Percentiles rank a stretch among this genome's conserved stretches.
These are phyloP conservation scores for Abrostola tripartita DNA, from an alignment of 2,888 invertebrate species.

Conservation along the genomic window DNA sequence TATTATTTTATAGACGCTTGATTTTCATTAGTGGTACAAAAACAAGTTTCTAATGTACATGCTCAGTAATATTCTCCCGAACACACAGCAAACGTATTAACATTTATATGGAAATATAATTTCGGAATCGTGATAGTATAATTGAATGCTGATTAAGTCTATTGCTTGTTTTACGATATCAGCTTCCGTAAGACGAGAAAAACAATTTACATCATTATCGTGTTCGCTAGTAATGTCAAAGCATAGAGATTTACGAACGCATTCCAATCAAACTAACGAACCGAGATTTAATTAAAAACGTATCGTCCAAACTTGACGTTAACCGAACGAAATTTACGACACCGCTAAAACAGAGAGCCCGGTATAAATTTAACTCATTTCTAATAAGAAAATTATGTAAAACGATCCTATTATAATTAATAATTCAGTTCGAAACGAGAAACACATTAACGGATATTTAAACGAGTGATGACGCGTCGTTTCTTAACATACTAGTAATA, in stretches of 20 bases:
- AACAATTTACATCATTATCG: slow-evolving; percentile 54
- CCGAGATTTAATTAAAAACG: slow-evolving; percentile 82
- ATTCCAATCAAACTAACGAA: slow-evolving; percentile 74
- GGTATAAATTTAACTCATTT: slow-evolving; percentile 80
- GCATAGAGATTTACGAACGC: slow-evolving; percentile 54
- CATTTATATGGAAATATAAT: slow-evolving; percentile 58
- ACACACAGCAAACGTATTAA: slow-evolving; percentile 40
- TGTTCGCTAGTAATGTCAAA: slow-evolving; percentile 56
- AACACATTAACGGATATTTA: slow-evolving; percentile 67
- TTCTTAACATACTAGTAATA: slow-evolving; percentile 51
- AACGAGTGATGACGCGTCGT: slow-evolving; percentile 61
- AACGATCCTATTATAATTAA: slow-evolving; percentile 83
- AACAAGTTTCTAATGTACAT: slow-evolving; percentile 47
- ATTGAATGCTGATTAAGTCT: slow-evolving; percentile 57
- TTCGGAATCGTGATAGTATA: slow-evolving; percentile 52
- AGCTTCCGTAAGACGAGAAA: slow-evolving; percentile 58
- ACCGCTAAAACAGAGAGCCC: slow-evolving; percentile 83
- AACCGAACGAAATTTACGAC: slow-evolving; percentile 79
- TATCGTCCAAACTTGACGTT: slow-evolving; percentile 72
- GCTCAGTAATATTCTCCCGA: slow-evolving; percentile 40
- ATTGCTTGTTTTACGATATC: slow-evolving; percentile 57
- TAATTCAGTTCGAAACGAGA: slow-evolving; percentile 78
- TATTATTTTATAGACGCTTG: slow-evolving; percentile 45
- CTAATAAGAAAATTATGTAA: slow-evolving; percentile 87
- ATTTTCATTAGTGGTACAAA: slow-evolving; percentile 44